phyloP scores from a whole-genome alignment of 2,888 invertebrate species.

The Trissolcus japonicus region DNA sequence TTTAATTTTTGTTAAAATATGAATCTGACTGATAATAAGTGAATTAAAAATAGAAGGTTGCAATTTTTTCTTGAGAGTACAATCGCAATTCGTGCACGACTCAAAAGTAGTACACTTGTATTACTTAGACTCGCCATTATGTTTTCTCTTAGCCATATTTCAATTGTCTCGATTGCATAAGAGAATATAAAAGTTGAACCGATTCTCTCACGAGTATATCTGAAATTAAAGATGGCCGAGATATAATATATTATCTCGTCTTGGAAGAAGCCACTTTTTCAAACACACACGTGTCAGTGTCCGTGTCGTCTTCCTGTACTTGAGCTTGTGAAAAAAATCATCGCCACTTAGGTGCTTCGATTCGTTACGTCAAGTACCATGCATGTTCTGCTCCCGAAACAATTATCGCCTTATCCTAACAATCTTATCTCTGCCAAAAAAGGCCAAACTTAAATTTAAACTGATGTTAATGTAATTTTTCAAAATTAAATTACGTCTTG shows the following conservation, averaged over 20 bases:
- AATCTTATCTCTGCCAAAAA: constrained; percentile 4
- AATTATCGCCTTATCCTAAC: constrained; percentile 15
- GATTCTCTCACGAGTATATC: constrained; percentile 41
- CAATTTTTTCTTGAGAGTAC: no score
- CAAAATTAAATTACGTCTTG: no score
- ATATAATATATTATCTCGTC: constrained; percentile 11
- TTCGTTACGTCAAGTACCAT: constrained; percentile 10
- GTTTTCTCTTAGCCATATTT: constrained; percentile 18
- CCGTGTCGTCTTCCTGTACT: constrained; percentile 12
- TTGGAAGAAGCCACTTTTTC: constrained; percentile 15
- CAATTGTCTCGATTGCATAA: constrained; percentile 28
- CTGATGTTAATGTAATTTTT: no score
- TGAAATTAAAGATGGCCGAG: constrained; percentile 36
- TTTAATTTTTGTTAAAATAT: no score
- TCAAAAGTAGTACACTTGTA: constrained; percentile 6
- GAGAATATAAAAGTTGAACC: constrained; percentile 19
- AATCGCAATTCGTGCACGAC: no score
- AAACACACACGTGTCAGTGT: constrained; percentile 27
- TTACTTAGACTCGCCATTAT: constrained; percentile 13
- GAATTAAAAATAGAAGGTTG: neutral
- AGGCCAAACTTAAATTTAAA: neutral
- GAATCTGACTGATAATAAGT: neutral
- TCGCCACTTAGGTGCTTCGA: constrained; percentile 10
- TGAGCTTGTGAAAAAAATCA: constrained; percentile 15
- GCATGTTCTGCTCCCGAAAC: constrained; percentile 10